These are phyloP conservation scores for Sternarchorhynchus goeldii DNA, from an alignment of 2,797 vertebrate species.

Conservation along the genomic window DNA sequence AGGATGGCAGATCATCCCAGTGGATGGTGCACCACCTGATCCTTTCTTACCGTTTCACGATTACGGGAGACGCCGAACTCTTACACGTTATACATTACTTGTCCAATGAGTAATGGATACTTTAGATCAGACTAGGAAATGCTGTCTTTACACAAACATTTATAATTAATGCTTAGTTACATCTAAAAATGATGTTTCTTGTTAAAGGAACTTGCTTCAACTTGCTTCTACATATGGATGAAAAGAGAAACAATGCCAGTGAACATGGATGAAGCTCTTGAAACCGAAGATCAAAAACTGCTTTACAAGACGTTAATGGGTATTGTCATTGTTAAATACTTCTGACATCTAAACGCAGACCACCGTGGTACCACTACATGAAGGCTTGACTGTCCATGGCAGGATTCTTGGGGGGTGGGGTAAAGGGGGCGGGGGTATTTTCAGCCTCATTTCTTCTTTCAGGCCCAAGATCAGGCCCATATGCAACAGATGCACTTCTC, in stretches of 20 bases:
- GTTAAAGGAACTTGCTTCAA: too few species aligned
- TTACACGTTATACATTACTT: not conserved
- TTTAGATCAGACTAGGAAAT: not conserved
- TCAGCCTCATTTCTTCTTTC: not conserved
- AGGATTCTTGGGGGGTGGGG: not conserved
- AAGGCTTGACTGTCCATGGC: not conserved
- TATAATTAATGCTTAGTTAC: too few species aligned
- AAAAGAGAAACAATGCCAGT: too few species aligned
- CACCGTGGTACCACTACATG: too few species aligned
- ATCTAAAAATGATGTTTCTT: too few species aligned
- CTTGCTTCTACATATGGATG: too few species aligned
- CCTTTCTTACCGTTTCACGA: not conserved
- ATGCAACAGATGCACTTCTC: not conserved
- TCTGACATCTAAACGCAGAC: too few species aligned
- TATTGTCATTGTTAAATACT: too few species aligned
- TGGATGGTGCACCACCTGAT: not conserved
- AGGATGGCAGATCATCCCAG: constrained; percentile 24
- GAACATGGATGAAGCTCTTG: too few species aligned
- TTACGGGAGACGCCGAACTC: not conserved
- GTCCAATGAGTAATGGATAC: not conserved
- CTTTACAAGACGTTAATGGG: too few species aligned
- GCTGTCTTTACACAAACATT: too few species aligned
- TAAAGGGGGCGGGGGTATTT: not conserved
- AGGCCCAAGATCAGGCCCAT: not conserved
- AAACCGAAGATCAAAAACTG: too few species aligned